A percentile compares a stretch with the other conserved stretches of the same genome.
These are phyloP conservation scores for Chinchilla lanigera DNA, from an alignment of 2,113 vertebrate genomes.

Conservation along the genomic window DNA sequence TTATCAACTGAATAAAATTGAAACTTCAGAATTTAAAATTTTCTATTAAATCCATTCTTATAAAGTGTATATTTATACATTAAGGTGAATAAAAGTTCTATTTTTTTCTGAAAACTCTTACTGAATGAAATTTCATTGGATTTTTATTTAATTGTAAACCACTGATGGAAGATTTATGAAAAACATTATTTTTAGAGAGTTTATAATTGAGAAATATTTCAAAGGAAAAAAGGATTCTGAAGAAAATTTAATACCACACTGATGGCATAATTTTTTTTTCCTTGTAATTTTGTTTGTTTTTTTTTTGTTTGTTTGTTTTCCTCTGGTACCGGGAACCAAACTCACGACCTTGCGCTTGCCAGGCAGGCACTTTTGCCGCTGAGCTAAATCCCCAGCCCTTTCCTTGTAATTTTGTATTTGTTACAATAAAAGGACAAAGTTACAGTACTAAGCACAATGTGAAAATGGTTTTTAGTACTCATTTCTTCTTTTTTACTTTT, in stretches of 20 bases:
- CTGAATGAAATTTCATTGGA: not conserved
- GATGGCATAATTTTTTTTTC: not conserved
- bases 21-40: not conserved
- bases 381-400: too few species aligned
- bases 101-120: not conserved
- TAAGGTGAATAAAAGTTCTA: not conserved
- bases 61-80: not conserved
- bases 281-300: not conserved
- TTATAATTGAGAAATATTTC: not conserved
- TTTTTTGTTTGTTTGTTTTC: too few species aligned
- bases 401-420: not conserved
- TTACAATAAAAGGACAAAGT: not conserved
- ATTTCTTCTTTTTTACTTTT: not conserved
- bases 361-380: too few species aligned
- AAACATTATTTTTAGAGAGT: not conserved
- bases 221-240: not conserved
- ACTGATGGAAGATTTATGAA: not conserved
- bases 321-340: too few species aligned
- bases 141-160: slow-evolving; percentile 19
- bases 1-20: not conserved
- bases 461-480: not conserved
- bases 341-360: too few species aligned
- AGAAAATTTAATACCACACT: not conserved
- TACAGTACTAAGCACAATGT: not conserved
- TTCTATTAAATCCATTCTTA: not conserved